Conservation (phyloP, 2,888 invertebrate species). For the Oscheius onirici region DNA sequence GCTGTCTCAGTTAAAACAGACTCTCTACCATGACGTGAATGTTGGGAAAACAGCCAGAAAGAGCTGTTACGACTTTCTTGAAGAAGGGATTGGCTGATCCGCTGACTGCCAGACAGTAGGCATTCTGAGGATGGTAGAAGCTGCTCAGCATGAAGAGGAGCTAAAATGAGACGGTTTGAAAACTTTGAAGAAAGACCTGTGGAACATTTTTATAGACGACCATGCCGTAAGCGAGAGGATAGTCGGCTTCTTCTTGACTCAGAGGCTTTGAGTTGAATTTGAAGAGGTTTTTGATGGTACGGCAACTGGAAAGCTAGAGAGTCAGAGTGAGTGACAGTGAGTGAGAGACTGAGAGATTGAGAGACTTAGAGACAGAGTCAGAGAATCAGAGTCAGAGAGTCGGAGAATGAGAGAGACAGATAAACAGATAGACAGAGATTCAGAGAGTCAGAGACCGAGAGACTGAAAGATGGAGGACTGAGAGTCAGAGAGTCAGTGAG, state of each 20-base stretch:
- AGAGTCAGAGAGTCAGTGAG: no score
- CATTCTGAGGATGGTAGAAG: conserved; percentile 65
- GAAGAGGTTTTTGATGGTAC: conserved; percentile 36
- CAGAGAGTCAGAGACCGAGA: no score
- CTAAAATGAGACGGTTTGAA: conserved; percentile 35
- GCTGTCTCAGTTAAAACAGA: conserved; percentile 28
- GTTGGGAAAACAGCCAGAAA: conserved; percentile 56
- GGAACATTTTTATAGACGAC: conserved; percentile 40
- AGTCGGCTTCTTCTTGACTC: conserved; percentile 40
- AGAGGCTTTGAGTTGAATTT: conserved; percentile 27
- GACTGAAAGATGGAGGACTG: no score
- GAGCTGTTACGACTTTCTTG: conserved; percentile 40
- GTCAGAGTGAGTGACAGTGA: no score
- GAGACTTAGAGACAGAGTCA: no score
- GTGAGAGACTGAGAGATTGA: no score
- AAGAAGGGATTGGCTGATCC: conserved; percentile 47
- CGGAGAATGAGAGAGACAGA: no score
- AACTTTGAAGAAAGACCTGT: conserved; percentile 35
- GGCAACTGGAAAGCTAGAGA: conserved; percentile 27
- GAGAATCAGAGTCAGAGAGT: no score
- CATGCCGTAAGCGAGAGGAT: conserved; percentile 46
- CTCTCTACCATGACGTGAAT: conserved; percentile 61
- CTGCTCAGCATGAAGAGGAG: conserved; percentile 57
- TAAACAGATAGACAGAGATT: no score
- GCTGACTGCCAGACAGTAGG: conserved; percentile 61